Base-by-base conservation (phyloP, 1,140 invertebrate species). In the Teleopsis dalmanni region DNA sequence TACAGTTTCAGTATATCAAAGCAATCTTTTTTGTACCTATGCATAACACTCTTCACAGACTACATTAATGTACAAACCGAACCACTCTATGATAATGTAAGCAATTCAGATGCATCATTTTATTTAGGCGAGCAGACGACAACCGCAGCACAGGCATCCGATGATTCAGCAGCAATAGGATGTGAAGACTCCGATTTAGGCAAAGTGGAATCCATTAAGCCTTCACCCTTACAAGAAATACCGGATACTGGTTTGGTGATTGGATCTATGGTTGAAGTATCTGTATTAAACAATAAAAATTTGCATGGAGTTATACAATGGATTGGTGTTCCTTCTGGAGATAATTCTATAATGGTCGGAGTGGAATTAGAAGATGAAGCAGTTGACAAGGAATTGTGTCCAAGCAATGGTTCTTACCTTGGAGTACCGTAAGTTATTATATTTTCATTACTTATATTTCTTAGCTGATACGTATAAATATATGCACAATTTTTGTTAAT, bases 231-330 rank as follows among this genome's bases (percentile, higher is more conserved):
- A 18, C 47, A 52, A 21, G 53, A 66, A 16, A 43, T 54, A 19
- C 60, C 65, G 48, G 57, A 62, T 33, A 58, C 59, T 35, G 79
- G 83, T 52, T 77, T 88, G 26, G 79, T 79, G n/a, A 73, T 88
- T 14, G 86, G 84, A 9, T 85, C 82, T 11, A 71, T 85, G 51
- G 85, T 90, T 2, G 84, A 89, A 72, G 81, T 90, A 10, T 74
- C 74, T 8, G 55, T 58, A 40, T 53, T 58, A 3, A 63, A 57
- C 14, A 33, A 37, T 19, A 71, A 75, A 48, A 69, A 75, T 48
- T 62, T 78, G 25, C 85, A 85, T 74, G 91, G 91, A 40, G 83
- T 95, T 9, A 85, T 95, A 51, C 80, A 84, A 64, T 95, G 91
- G 91, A 87, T 94, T 62, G 90, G 91, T 5, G 73, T 55, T 3